A percentile compares a stretch with the other conserved stretches of the same genome.
Evolutionary conservation across 2,113 vertebrate species (phyloP).

Genomic region (Pollimyrus isidori): DNA sequence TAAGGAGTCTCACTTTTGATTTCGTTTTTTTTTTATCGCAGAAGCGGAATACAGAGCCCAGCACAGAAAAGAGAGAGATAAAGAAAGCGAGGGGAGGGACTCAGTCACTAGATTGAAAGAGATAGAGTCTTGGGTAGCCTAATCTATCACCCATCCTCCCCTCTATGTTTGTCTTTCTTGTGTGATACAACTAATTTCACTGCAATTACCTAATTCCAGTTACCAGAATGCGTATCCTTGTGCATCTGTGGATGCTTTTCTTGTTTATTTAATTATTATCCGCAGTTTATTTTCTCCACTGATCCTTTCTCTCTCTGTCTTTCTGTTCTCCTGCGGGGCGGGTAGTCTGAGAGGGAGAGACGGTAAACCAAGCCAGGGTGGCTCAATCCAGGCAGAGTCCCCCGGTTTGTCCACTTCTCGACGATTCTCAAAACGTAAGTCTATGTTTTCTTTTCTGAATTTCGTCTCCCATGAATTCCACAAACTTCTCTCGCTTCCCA

Average conservation of each 20-base stretch:
- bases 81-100: conserved; percentile 47
- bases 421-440: conserved; percentile 26
- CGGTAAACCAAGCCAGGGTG: conserved; percentile 32
- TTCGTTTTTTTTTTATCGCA: conserved; percentile 15
- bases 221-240: background rate
- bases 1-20: background rate
- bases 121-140: conserved; percentile 37
- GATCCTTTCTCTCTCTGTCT: conserved; percentile 26
- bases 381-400: conserved; percentile 38
- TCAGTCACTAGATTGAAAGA: conserved; percentile 47
- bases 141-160: conserved; percentile 36
- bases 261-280: conserved; percentile 17
- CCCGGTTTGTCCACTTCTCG: conserved; percentile 14
- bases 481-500: background rate
- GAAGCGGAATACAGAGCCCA: background rate
- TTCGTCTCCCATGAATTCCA: background rate
- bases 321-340: conserved; percentile 20
- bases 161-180: conserved; percentile 29
- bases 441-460: background rate
- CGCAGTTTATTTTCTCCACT: background rate
- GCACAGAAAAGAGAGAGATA: conserved; percentile 22
- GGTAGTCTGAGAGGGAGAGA: conserved; percentile 18
- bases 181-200: conserved; percentile 50
- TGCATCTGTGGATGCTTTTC: conserved; percentile 4
- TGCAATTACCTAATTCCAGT: conserved; percentile 8